A percentile compares a stretch with the other conserved stretches of the same genome.
These are phyloP conservation scores for Diorhabda elongata DNA, from an alignment of 1,140 invertebrate species.

Conservation along the genomic window DNA sequence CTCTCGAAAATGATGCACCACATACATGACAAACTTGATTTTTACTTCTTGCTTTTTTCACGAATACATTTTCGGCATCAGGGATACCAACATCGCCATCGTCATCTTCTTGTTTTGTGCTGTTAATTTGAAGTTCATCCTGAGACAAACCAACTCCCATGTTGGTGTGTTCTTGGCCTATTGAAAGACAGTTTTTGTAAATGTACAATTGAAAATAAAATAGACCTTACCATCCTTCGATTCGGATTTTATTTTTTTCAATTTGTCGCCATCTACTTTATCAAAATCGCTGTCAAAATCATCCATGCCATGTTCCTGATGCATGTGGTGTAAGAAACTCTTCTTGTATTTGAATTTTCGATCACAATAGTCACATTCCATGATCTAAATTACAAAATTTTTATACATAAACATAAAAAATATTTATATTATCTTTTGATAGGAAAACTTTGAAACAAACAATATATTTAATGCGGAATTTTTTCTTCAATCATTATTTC, in stretches of 20 bases:
- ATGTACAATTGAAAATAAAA: neutral
- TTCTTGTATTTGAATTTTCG: slow-evolving; percentile 47
- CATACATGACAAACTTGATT: slow-evolving; percentile 45
- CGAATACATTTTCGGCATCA: slow-evolving; percentile 8
- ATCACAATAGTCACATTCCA: slow-evolving; percentile 48
- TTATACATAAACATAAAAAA: too few relatives aligned
- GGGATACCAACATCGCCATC: slow-evolving; percentile 12
- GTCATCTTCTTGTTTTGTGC: slow-evolving; percentile 7
- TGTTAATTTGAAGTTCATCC: neutral
- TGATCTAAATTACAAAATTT: slow-evolving; percentile 20
- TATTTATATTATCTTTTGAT: too few relatives aligned
- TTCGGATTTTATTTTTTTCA: neutral
- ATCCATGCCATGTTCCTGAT: slow-evolving; percentile 43
- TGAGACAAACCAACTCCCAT: too few relatives aligned
- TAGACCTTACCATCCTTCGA: neutral
- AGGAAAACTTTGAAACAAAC: too few relatives aligned
- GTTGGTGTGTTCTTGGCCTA: neutral
- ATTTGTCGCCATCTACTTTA: neutral
- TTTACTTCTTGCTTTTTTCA: slow-evolving; percentile 26
- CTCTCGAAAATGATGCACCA: slow-evolving; percentile 37
- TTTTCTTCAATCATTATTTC: too few relatives aligned
- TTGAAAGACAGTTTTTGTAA: neutral
- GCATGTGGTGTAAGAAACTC: slow-evolving; percentile 46
- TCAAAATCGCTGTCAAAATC: slow-evolving; percentile 33
- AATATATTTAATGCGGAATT: too few relatives aligned